Evolutionary conservation across 2,797 vertebrate species (phyloP), one percentile per base, ranked within the genome.

Genomic region (Rhynchonycteris naso): DNA sequence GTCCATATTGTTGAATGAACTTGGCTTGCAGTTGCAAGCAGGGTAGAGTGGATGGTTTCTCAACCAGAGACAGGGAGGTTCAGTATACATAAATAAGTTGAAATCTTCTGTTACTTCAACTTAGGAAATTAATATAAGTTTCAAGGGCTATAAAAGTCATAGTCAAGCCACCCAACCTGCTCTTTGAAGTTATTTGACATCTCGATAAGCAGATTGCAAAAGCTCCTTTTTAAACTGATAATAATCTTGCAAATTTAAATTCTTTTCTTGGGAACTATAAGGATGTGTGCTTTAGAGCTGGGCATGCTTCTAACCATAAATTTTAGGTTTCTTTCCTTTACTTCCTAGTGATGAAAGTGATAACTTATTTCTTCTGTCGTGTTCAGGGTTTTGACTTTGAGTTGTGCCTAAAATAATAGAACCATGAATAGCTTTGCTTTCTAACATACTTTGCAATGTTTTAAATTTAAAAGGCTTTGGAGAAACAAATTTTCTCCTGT

Each of bases 171-270:
- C 65, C 54, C 74, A 61, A 15, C 38, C 71, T 79, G 63, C 69
- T 93, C 59, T 88, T 87, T 78, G 74, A 96, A 95, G 93, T 93
- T 59, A 58, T 79, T 79, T 96, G 92, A 89, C 69, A 65, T 94
- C 65, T 83, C 56, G 69, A 94, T 91, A 96, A 95, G 71, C 92
- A 87, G 84, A 95, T 90, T 91, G 93, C 93, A 87, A 87, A 94
- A 84, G 26, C 87, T 74, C 76, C 26, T 54, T 80, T 81, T 72
- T 80, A 94, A 93, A 85, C n/a, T 38, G 91, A 93, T 88, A 54
- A 35, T 68, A 81, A 93, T 94, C 87, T 76, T 79, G 79, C 72
- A 79, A 58, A 54, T 54, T 85, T 88, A 69, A 86, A 30, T 91
- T 91, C 30, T 82, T 84, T 90, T 79, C 59, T 3, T 35, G 56